These are phyloP conservation scores for Epiblema foenella DNA, from an alignment of 2,888 invertebrate species.

Conservation along the genomic window DNA sequence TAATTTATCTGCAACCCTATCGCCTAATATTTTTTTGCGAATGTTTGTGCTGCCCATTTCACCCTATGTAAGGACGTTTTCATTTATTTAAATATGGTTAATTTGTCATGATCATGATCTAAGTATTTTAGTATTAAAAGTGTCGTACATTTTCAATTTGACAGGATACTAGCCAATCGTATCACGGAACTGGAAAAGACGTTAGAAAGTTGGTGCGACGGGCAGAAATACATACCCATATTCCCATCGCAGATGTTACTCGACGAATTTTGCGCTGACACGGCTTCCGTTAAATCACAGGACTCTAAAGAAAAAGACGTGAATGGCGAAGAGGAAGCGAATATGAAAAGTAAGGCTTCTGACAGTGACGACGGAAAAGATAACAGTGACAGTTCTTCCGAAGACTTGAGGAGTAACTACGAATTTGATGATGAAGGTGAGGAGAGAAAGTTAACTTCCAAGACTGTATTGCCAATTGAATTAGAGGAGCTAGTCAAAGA, in stretches of 20 bases:
- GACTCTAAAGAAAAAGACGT: slow-evolving; percentile 61
- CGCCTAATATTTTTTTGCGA: too few relatives aligned
- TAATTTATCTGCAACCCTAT: too few relatives aligned
- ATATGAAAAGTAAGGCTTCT: slow-evolving; percentile 59
- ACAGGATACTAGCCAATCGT: slow-evolving; percentile 91
- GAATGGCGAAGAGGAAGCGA: slow-evolving; percentile 54
- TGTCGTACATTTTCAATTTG: slow-evolving; percentile 48
- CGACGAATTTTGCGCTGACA: slow-evolving; percentile 80
- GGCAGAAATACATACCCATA: slow-evolving; percentile 77
- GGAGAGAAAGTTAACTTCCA: slow-evolving; percentile 66
- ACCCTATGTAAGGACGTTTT: too few relatives aligned
- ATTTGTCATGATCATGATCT: too few relatives aligned
- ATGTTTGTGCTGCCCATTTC: too few relatives aligned
- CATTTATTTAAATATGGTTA: too few relatives aligned
- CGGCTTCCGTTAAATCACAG: slow-evolving; percentile 64
- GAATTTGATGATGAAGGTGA: slow-evolving; percentile 46
- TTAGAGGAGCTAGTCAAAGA: slow-evolving; percentile 86
- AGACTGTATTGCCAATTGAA: slow-evolving; percentile 84
- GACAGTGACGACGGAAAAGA: slow-evolving; percentile 73
- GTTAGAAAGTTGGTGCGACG: slow-evolving; percentile 86
- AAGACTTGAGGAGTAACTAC: slow-evolving; percentile 51
- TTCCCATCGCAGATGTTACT: slow-evolving; percentile 88
- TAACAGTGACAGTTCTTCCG: slow-evolving; percentile 57
- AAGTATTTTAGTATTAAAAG: too few relatives aligned
- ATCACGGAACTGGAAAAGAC: slow-evolving; percentile 93